Conservation (phyloP, 2,797 vertebrate species). For the Pantherophis alleghaniensis region DNA sequence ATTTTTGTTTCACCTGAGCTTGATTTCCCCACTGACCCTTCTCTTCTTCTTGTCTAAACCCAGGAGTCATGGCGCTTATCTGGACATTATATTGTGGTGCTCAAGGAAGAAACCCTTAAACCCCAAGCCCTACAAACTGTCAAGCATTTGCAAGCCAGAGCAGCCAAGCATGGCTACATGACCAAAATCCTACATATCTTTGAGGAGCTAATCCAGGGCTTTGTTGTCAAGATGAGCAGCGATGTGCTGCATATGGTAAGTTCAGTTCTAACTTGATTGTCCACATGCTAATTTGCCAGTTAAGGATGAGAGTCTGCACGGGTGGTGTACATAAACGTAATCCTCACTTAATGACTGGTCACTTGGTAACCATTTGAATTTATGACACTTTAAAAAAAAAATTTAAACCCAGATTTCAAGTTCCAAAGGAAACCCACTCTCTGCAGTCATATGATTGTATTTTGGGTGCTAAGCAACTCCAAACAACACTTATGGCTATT, state of each 20-base stretch:
- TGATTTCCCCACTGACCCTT: fast-evolving
- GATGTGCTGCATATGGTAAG: constrained; percentile 80
- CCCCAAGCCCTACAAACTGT: constrained; percentile 70
- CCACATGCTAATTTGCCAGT: background rate
- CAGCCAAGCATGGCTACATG: constrained; percentile 72
- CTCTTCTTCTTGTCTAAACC: background rate
- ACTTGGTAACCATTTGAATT: background rate
- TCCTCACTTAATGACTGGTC: background rate
- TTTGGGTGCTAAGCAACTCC: background rate
- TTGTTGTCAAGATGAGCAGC: constrained; percentile 72
- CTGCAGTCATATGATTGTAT: background rate
- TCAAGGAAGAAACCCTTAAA: constrained; percentile 68
- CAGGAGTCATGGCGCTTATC: constrained; percentile 83
- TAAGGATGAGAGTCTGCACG: background rate
- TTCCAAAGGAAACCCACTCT: background rate
- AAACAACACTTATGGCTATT: background rate
- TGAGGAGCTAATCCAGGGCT: constrained; percentile 76
- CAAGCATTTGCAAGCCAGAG: constrained; percentile 69
- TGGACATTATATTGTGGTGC: constrained; percentile 81
- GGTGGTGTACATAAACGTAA: background rate
- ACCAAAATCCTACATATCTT: constrained; percentile 77
- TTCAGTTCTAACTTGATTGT: background rate
- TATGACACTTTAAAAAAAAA: background rate
- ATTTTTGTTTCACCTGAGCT: background rate
- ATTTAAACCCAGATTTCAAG: background rate